Percentiles rank a stretch among this genome's conserved stretches.
Evolutionary conservation across 2,113 vertebrate species (phyloP).

Genomic region (Ammospiza caudacuta): DNA sequence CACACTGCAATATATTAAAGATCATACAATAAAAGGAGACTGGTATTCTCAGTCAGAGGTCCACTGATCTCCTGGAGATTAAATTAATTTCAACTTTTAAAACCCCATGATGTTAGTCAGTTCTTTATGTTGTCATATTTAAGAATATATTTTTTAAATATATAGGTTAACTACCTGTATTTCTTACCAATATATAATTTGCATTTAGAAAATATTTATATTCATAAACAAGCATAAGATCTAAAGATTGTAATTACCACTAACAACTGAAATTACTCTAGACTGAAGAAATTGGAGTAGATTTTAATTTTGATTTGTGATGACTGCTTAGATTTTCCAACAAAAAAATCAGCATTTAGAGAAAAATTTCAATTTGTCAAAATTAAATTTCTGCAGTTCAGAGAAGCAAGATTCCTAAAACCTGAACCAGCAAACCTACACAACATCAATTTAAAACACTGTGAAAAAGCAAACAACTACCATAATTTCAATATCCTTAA

Average conservation of each 20-base stretch:
- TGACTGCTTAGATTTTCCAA: neutral
- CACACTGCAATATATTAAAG: neutral
- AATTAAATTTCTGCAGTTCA: neutral
- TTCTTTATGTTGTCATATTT: neutral
- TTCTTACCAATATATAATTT: neutral
- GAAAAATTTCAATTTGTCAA: neutral
- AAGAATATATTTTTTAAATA: neutral
- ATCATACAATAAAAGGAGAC: neutral
- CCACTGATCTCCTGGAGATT: neutral
- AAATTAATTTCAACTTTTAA: neutral
- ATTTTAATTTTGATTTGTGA: neutral
- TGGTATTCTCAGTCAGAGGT: neutral
- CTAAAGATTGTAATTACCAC: neutral
- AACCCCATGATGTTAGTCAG: neutral
- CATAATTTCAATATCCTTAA: neutral
- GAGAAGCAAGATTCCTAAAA: neutral
- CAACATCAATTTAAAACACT: neutral
- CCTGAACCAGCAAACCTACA: neutral
- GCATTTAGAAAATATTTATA: neutral
- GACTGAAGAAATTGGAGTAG: fast-evolving
- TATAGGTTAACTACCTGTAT: neutral
- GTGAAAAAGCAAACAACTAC: neutral
- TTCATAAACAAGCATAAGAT: neutral
- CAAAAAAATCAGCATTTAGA: neutral
- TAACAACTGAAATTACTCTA: neutral